Conservation (phyloP, 2,113 vertebrate genomes). For the Gymnogyps californianus region DNA sequence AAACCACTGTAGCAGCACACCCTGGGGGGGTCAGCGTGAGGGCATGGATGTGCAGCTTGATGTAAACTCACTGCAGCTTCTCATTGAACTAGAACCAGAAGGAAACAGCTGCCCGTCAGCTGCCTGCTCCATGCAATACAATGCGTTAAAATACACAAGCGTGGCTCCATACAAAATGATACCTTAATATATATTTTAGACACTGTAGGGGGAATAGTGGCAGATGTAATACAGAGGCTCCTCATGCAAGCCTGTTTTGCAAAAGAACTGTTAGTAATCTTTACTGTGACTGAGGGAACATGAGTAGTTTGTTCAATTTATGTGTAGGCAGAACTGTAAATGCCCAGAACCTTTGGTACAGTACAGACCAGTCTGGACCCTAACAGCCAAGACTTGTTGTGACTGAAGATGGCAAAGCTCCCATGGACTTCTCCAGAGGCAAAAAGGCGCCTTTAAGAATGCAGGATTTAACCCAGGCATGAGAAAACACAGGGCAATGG, state of each 20-base stretch:
- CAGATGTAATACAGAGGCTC: not conserved
- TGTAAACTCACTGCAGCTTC: not conserved
- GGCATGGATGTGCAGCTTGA: rapidly evolving
- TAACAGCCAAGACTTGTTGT: not conserved
- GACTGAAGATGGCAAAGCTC: not conserved
- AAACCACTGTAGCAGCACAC: not conserved
- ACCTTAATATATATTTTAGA: not conserved
- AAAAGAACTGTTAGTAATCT: not conserved
- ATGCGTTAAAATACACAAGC: rapidly evolving
- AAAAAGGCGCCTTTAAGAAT: not conserved
- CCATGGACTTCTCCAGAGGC: not conserved
- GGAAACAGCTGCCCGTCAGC: not conserved
- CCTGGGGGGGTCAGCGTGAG: rapidly evolving
- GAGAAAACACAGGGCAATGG: not conserved
- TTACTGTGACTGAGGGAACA: not conserved
- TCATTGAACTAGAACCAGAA: not conserved
- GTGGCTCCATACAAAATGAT: not conserved
- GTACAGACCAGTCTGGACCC: not conserved
- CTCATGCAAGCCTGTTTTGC: not conserved
- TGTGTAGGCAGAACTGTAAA: not conserved
- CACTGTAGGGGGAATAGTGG: not conserved
- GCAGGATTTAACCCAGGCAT: not conserved
- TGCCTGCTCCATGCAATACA: not conserved
- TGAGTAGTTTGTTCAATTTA: not conserved
- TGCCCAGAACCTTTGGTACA: not conserved